phyloP scores from a whole-genome alignment of 2,113 vertebrate species.

The Clarias macrocephalus region DNA sequence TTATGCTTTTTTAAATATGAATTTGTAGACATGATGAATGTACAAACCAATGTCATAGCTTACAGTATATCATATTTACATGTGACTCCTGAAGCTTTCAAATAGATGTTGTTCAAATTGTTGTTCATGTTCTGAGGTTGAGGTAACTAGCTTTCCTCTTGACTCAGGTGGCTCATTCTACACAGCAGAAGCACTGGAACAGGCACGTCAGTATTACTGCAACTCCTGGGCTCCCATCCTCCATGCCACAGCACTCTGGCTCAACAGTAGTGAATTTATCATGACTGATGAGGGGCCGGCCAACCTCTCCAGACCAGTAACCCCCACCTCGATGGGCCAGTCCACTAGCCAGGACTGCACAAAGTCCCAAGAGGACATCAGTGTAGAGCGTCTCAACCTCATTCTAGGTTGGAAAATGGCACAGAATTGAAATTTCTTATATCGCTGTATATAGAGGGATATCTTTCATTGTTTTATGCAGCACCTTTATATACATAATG shows the following conservation, averaged over 20 bases:
- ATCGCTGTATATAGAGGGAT: not conserved
- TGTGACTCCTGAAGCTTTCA: not conserved
- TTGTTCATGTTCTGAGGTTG: not conserved
- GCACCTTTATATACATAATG: not conserved
- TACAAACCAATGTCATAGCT: not conserved
- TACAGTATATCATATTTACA: not conserved
- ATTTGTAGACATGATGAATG: not conserved
- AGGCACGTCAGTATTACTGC: slow-evolving; percentile 81
- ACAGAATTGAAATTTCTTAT: not conserved
- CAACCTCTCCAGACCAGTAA: slow-evolving; percentile 88
- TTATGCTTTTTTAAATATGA: not conserved
- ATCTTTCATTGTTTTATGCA: not conserved
- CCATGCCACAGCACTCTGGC: slow-evolving; percentile 88
- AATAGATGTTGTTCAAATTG: not conserved
- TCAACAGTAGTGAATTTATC: slow-evolving; percentile 85
- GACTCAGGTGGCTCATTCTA: slow-evolving; percentile 86
- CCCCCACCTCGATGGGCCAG: slow-evolving; percentile 90
- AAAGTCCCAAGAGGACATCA: slow-evolving; percentile 90
- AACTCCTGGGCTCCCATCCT: slow-evolving; percentile 87
- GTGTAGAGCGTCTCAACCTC: slow-evolving; percentile 84
- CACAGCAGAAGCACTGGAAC: slow-evolving; percentile 83
- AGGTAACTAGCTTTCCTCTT: not conserved
- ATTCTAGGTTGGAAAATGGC: slow-evolving; percentile 78
- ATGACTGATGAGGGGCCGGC: slow-evolving; percentile 78
- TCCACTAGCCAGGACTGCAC: slow-evolving; percentile 70